These are phyloP conservation scores for Nebria brevicollis DNA, from an alignment of 2,888 invertebrate species.

Conservation along the genomic window DNA sequence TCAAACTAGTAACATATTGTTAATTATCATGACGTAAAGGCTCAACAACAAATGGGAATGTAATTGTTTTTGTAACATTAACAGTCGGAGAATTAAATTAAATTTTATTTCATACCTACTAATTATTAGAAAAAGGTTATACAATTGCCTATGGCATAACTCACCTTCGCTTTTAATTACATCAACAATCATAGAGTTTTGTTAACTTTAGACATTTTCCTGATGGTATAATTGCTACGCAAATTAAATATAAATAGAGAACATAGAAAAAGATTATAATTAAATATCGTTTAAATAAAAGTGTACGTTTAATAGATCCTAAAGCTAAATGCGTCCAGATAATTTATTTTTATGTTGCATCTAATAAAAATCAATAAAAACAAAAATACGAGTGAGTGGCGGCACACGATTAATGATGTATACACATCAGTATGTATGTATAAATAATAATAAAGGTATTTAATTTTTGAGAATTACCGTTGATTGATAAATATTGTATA, in stretches of 20 bases:
- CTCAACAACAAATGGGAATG: background rate
- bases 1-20: background rate
- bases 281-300: background rate
- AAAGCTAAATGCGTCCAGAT: no score
- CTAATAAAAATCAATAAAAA: no score
- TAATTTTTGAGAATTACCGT: no score
- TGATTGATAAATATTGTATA: no score
- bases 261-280: no score
- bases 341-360: no score
- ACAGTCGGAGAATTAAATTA: background rate
- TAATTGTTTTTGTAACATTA: conserved; percentile 1
- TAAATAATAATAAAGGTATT: no score
- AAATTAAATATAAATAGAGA: background rate
- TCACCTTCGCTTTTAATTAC: background rate
- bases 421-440: no score
- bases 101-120: background rate
- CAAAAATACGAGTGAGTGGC: no score
- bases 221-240: background rate
- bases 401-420: no score
- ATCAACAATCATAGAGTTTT: background rate
- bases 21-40: background rate
- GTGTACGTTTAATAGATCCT: background rate
- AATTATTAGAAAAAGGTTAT: background rate
- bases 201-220: background rate
- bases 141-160: background rate